Percentiles rank a stretch among this genome's conserved stretches.
phyloP scores from a whole-genome alignment of 2,113 vertebrate species.

The Pseudorasbora parva region DNA sequence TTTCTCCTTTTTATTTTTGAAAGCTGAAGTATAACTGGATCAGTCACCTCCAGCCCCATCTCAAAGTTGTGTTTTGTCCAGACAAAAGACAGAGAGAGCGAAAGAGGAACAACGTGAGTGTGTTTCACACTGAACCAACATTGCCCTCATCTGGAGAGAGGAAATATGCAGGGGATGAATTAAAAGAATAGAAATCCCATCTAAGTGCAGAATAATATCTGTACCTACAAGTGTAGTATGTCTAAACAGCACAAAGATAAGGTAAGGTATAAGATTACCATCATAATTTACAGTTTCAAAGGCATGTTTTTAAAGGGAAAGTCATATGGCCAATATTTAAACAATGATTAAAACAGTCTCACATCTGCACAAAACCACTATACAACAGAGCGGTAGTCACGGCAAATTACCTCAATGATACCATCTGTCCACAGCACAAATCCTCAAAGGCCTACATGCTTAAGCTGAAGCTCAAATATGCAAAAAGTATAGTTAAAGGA shows the following conservation, averaged over 20 bases:
- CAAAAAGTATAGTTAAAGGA: neutral
- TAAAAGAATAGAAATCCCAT: neutral
- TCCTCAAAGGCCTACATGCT: slow-evolving; percentile 4
- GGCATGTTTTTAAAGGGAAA: neutral
- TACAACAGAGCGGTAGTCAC: slow-evolving; percentile 19
- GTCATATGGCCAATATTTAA: neutral
- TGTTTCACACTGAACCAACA: slow-evolving; percentile 61
- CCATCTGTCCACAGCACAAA: slow-evolving; percentile 18
- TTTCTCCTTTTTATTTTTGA: slow-evolving; percentile 48
- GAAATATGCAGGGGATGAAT: neutral
- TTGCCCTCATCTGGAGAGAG: slow-evolving; percentile 69
- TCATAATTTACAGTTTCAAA: slow-evolving; percentile 2
- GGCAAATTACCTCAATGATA: slow-evolving; percentile 8
- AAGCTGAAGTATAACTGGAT: slow-evolving; percentile 31
- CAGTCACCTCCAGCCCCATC: slow-evolving; percentile 3
- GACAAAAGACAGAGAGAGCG: neutral
- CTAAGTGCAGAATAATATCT: neutral
- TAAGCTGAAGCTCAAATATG: neutral
- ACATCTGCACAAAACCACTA: slow-evolving; percentile 30
- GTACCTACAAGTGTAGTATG: neutral
- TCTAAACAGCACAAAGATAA: neutral
- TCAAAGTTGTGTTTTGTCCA: slow-evolving; percentile 33
- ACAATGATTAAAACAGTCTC: neutral
- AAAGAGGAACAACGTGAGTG: neutral
- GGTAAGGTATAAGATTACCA: neutral